These are phyloP conservation scores for Himantopus leucocephalus DNA, from an alignment of 2,113 vertebrate species.

Conservation along the genomic window DNA sequence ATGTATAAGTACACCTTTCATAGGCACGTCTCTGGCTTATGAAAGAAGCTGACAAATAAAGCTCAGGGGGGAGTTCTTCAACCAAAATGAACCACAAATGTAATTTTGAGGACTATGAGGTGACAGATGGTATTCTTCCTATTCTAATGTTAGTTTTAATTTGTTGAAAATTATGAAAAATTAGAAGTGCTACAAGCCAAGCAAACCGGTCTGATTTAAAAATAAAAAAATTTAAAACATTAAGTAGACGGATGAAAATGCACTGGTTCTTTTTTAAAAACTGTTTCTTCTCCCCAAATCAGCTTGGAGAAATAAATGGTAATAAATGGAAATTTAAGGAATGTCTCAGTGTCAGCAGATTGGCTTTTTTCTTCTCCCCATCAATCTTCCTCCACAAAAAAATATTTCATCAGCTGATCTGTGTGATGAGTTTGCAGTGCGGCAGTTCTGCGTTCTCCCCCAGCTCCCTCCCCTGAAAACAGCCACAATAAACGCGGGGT, in stretches of 20 bases:
- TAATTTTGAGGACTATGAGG: not conserved
- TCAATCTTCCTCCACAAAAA: not conserved
- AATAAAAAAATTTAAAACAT: not conserved
- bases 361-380: not conserved
- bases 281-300: not conserved
- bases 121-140: conserved; percentile 5
- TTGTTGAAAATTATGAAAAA: not conserved
- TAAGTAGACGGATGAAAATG: not conserved
- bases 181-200: not conserved
- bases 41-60: conserved; percentile 1
- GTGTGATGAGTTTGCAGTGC: not conserved
- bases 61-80: not conserved
- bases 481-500: not conserved
- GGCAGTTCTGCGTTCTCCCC: not conserved
- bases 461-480: not conserved
- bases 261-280: not conserved
- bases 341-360: fast-evolving
- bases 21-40: not conserved
- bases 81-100: not conserved
- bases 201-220: not conserved
- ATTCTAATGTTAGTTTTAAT: not conserved
- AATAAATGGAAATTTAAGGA: not conserved
- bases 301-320: not conserved
- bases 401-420: not conserved
- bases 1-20: not conserved